Evolutionary conservation across 2,113 vertebrate genomes (phyloP).

Genomic region (Podilymbus podiceps): DNA sequence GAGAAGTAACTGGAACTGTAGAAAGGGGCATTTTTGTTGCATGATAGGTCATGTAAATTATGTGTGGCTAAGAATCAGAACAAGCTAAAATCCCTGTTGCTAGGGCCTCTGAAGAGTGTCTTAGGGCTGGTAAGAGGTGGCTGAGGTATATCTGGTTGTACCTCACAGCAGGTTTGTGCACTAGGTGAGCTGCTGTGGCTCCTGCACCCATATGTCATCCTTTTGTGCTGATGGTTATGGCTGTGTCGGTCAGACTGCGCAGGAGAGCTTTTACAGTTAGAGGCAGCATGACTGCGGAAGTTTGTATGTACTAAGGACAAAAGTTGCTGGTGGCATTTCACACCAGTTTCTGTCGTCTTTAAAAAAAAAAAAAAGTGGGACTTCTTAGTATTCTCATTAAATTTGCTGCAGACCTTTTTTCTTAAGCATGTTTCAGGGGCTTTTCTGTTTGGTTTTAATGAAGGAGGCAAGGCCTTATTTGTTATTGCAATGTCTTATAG

Average conservation of each 20-base stretch:
- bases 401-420: not conserved
- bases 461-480: not conserved
- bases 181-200: accelerated
- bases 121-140: not conserved
- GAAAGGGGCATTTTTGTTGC: not conserved
- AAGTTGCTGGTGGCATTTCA: not conserved
- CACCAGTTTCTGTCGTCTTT: not conserved
- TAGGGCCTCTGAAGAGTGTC: not conserved
- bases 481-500: not conserved
- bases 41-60: not conserved
- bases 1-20: not conserved
- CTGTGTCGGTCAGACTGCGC: not conserved
- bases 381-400: not conserved
- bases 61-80: not conserved
- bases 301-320: not conserved
- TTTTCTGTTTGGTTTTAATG: not conserved
- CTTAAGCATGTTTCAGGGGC: not conserved
- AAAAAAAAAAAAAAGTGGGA: not conserved
- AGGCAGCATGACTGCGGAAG: not conserved
- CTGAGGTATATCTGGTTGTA: not conserved
- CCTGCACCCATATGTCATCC: too few relatives aligned
- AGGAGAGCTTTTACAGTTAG: not conserved
- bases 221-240: accelerated
- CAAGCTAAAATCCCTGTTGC: not conserved
- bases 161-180: not conserved